Evolutionary conservation across 1,140 invertebrate species (phyloP), one percentile per base, ranked within the genome.

Genomic region (Saccostrea glomerata): DNA sequence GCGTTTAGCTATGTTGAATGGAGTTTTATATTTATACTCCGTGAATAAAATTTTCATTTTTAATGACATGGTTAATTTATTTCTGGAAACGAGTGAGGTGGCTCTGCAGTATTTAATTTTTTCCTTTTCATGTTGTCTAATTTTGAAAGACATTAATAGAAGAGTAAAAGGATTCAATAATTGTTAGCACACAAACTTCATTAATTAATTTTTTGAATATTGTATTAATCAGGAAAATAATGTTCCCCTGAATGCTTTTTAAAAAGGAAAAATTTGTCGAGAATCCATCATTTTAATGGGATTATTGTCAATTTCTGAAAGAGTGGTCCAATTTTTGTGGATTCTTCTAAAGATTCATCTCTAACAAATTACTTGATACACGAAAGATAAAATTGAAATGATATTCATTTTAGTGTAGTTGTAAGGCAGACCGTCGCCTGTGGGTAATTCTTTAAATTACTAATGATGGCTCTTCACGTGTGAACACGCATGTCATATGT

Each of bases 321-420:
- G 25, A 30, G 12, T 6, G 12, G 23, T 36, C 70, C 15, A 6
- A 30, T 77, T 77, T 73, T 30, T 36, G 70, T 77, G 23, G 25
- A 30, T 77, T 2, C 30, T 36, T 77, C n/a, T 13, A 17, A 23
- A 73, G n/a, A 73, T 73, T 77, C 60, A 17, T 20, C 17, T n/a
- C 60, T 66, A 17, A 30, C 70, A 77, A 36, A 77, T 36, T 30
- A 77, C 25, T 36, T 77, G 70, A 77, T 36, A 77, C 70, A 77
- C 23, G 70, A 77, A 77, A 77, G 70, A 77, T 77, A 77, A 77
- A 77, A 77, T 13, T 25, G 70, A 77, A 77, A 36, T 77, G 23
- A 77, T 77, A 36, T 77, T 77, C 70, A 30, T 77, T 77, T 77
- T 77, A 77, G 15, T 77, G 70, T 36, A 13, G 23, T 66, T 66